Base-by-base conservation (phyloP, 2,888 invertebrate species). In the Pristionchus japonicus region DNA sequence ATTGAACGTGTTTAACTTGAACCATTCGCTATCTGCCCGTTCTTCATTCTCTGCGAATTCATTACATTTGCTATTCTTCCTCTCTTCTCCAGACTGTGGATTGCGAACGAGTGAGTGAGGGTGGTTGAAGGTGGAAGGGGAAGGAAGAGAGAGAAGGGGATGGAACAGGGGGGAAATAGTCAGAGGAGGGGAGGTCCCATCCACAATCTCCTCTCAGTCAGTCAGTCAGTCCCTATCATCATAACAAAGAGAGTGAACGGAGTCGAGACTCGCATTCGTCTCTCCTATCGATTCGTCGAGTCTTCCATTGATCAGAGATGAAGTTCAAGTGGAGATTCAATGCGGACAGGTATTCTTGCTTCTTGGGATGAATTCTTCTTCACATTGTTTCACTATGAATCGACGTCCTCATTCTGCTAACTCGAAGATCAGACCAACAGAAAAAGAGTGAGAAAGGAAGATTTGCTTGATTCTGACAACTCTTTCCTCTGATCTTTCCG, bases 271-370 rank as follows among this genome's bases (percentile, higher is more conserved):
- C 57, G 23, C 57, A 57, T 57, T 57, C 52, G 3, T 37, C 70
- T 37, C 20, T 37, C 23, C 37, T 4, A 37, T 70, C 37, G 64
- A 70, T 70, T 34, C 37, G 37, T 70, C 70, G 2, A 23, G 23
- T 43, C 43, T 43, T 6, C 43, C 43, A 70, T 23, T 9, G 70
- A 70, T 70, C 70, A 23, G 70, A 20, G 67, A 70, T 70, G 70
- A 70, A 70, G 70, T 70, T 70, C 70, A 70, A 70, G 37, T 70
- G 70, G 70, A 15, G 70, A 0, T 34, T 70, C 70, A 20, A 70
- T 3, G 70, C 31, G 17, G 70, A 37, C 57, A 57, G 57, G 57
- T 57, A n/a, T 9, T 11, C 43, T 43, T 11, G 43, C 43, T n/a
- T n/a, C n/a, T n/a, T n/a, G n/a, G n/a, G n/a, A n/a, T n/a, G n/a